Conservation (phyloP, 2,797 vertebrate genomes). For the Vespertilio murinus region DNA sequence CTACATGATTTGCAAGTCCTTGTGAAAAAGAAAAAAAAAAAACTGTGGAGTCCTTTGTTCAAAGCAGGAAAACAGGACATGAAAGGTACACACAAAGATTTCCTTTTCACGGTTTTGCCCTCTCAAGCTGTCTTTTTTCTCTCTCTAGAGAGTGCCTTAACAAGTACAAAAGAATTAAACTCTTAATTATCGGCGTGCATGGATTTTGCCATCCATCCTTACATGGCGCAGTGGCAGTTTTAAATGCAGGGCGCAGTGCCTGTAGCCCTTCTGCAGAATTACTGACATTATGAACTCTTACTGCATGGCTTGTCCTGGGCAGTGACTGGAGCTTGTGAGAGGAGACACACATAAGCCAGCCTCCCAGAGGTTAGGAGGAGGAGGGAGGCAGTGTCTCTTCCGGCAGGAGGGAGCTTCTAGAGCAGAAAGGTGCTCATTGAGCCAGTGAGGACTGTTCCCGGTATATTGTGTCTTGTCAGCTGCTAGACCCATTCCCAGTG, state of each 20-base stretch:
- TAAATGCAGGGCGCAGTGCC: background rate
- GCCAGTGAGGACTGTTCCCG: background rate
- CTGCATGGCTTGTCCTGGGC: background rate
- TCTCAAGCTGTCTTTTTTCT: background rate
- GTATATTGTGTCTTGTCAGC: too few relatives aligned
- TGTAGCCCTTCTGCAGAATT: background rate
- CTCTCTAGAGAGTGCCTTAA: background rate
- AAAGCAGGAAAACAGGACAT: background rate
- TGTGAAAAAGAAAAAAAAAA: background rate
- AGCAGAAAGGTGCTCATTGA: background rate
- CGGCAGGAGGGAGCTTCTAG: accelerated
- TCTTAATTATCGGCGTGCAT: conserved; percentile 2
- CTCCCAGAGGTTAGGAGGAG: background rate
- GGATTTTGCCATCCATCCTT: background rate
- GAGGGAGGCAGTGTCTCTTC: background rate
- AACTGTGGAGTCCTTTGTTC: background rate
- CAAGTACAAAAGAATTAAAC: background rate
- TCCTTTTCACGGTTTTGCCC: background rate
- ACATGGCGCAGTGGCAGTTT: background rate
- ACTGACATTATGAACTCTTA: background rate
- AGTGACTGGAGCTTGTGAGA: background rate
- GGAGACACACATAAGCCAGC: background rate
- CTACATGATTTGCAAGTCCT: background rate
- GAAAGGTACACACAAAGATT: background rate
- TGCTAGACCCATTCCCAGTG: background rate